Conservation (phyloP, 2,888 invertebrate genomes). For the Trachelus tabidus region DNA sequence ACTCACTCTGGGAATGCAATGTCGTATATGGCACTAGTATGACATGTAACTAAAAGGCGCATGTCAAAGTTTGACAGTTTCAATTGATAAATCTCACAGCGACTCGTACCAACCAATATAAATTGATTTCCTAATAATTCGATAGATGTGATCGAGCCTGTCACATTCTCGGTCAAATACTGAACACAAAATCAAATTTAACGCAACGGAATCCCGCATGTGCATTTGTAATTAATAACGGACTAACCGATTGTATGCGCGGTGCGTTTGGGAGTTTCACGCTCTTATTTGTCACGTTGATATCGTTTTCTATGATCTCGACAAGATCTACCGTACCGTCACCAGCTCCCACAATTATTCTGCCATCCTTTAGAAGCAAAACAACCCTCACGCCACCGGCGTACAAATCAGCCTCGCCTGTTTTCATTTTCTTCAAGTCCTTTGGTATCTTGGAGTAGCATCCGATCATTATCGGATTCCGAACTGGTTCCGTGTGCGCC, state of each 20-base stretch:
- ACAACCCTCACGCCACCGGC: constrained; percentile 75
- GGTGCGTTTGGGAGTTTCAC: constrained; percentile 50
- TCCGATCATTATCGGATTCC: constrained; percentile 72
- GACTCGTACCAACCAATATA: constrained; percentile 80
- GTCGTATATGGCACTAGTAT: constrained; percentile 82
- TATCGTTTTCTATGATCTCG: constrained; percentile 61
- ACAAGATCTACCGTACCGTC: constrained; percentile 84
- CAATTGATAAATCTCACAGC: constrained; percentile 85
- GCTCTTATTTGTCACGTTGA: constrained; percentile 7
- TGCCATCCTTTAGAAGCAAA: constrained; percentile 71
- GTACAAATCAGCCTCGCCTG: constrained; percentile 72
- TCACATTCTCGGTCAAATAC: constrained; percentile 71
- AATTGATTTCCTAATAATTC: constrained; percentile 71
- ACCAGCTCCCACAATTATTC: constrained; percentile 84
- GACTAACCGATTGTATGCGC: constrained; percentile 63
- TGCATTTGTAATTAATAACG: neutral
- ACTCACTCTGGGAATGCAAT: constrained; percentile 85
- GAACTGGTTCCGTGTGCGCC: constrained; percentile 67
- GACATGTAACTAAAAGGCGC: constrained; percentile 83
- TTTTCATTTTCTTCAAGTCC: constrained; percentile 67
- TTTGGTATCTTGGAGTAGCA: constrained; percentile 75
- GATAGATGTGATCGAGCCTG: constrained; percentile 81
- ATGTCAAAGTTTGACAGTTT: constrained; percentile 75
- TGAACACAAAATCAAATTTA: constrained; percentile 34
- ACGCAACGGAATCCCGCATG: too few species aligned